Evolutionary conservation across 2,113 vertebrate genomes (phyloP).

Genomic region (Fregetta grallaria): DNA sequence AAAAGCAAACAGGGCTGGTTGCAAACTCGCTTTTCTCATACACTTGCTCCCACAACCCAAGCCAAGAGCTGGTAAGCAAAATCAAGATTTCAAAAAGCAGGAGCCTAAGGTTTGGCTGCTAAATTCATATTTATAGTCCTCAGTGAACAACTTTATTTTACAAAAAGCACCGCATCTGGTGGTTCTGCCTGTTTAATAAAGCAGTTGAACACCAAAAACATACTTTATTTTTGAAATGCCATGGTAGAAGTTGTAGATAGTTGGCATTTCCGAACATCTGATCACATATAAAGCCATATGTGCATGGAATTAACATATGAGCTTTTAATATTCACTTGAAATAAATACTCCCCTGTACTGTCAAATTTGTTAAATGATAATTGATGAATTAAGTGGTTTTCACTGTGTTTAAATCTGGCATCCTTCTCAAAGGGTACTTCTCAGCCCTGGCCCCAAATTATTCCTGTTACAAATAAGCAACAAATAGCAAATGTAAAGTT

Average conservation of each 20-base stretch:
- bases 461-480: neutral
- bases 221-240: neutral
- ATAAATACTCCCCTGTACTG: neutral
- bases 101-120: neutral
- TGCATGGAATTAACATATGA: neutral
- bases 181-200: neutral
- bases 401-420: neutral
- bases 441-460: neutral
- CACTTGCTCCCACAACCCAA: neutral
- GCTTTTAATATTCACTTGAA: neutral
- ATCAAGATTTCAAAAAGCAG: neutral
- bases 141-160: neutral
- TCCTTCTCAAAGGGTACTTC: neutral
- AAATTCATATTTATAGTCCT: neutral
- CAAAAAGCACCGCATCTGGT: neutral
- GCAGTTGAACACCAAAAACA: neutral
- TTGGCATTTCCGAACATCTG: neutral
- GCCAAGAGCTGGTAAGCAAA: neutral
- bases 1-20: neutral
- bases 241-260: neutral
- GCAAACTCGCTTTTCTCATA: neutral
- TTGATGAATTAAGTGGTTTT: neutral
- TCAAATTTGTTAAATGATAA: neutral
- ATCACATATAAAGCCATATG: neutral
- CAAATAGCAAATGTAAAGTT: neutral